These are phyloP conservation scores for Notamacropus eugenii DNA, from an alignment of 2,797 vertebrate genomes.

Conservation along the genomic window DNA sequence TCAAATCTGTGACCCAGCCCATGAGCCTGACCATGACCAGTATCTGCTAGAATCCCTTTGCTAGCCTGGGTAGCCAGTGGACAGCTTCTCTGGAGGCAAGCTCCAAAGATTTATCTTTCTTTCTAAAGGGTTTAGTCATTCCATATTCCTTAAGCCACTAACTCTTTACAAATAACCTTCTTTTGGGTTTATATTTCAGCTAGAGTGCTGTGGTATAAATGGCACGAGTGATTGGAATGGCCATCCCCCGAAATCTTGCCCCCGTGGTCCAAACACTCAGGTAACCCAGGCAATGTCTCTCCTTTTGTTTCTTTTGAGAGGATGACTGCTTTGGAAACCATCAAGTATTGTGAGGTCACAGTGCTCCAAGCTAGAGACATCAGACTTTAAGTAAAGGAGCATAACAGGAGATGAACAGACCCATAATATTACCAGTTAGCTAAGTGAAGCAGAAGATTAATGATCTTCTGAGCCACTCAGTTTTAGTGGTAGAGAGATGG, in stretches of 20 bases:
- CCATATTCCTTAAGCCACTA: background rate
- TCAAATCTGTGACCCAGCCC: background rate
- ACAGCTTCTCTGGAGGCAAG: slow-evolving; percentile 18
- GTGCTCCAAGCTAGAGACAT: background rate
- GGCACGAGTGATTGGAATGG: slow-evolving; percentile 59
- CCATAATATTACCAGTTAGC: background rate
- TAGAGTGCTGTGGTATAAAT: slow-evolving; percentile 81
- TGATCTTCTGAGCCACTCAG: background rate
- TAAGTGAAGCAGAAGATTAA: background rate
- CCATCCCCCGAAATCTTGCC: slow-evolving; percentile 67
- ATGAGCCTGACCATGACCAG: background rate
- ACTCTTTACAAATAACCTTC: background rate
- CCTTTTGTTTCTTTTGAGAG: slow-evolving; percentile 11
- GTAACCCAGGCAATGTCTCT: slow-evolving; percentile 58
- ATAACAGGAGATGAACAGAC: background rate
- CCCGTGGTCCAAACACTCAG: slow-evolving; percentile 25
- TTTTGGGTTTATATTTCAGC: slow-evolving; percentile 63
- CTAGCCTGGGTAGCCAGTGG: background rate
- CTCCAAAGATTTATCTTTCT: background rate
- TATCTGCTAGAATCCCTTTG: background rate
- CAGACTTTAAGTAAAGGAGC: slow-evolving; percentile 18
- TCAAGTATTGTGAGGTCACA: background rate
- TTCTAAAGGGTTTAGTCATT: slow-evolving; percentile 1
- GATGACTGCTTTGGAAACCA: slow-evolving; percentile 22
- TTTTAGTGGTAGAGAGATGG: background rate